Conservation (phyloP, 2,797 vertebrate genomes). For the Peromyscus nudipes region DNA sequence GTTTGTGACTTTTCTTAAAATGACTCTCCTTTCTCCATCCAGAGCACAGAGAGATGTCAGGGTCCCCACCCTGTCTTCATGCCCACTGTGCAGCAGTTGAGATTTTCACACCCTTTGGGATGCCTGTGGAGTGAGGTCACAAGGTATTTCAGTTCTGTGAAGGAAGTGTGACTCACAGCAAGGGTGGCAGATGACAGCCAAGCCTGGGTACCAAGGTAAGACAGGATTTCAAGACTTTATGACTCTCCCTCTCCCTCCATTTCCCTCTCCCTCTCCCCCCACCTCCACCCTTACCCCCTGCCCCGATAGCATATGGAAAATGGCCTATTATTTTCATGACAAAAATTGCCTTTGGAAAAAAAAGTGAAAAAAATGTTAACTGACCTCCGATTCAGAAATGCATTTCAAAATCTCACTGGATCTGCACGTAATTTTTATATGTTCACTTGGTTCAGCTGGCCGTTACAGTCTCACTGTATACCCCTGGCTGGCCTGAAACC, state of each 20-base stretch:
- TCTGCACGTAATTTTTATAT: background rate
- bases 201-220: background rate
- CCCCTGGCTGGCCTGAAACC: background rate
- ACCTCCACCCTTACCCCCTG: background rate
- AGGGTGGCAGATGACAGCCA: background rate
- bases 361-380: background rate
- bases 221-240: slow-evolving; percentile 30
- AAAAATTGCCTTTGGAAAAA: slow-evolving; percentile 35
- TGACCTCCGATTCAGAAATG: slow-evolving; percentile 40
- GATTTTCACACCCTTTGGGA: background rate
- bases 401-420: background rate
- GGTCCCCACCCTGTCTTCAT: background rate
- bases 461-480: background rate
- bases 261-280: background rate
- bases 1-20: background rate
- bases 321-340: slow-evolving; percentile 4
- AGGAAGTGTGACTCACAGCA: slow-evolving; percentile 23
- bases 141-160: slow-evolving; percentile 33
- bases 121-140: slow-evolving; percentile 28
- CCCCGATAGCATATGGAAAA: background rate
- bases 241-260: no score
- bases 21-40: background rate
- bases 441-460: background rate
- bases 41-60: background rate
- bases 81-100: background rate